Evolutionary conservation across 2,888 invertebrate genomes (phyloP), one percentile per base, ranked within the genome.

Genomic region (Machimus rusticus): DNA sequence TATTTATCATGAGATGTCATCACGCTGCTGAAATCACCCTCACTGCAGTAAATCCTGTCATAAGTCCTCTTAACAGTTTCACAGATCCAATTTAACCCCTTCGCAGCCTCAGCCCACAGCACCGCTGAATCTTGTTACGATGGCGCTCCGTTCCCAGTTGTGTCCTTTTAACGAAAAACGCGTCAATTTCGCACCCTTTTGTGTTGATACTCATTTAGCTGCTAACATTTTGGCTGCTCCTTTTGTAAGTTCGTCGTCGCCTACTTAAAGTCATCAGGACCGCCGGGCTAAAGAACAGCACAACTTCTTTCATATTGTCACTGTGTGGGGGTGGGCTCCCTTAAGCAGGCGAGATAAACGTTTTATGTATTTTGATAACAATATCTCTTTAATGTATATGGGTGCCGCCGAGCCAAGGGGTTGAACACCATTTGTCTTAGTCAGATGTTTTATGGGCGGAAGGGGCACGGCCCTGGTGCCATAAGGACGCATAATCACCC

Each of bases 401-500:
- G 82, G 81, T 66, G 81, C 86, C 46, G 55, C 28, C 85, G 55
- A 46, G 66, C 12, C 84, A 88, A 79, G 87, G 88, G 87, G 87
- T 84, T 76, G 74, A 84, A 87, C 85, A 74, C 87, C 88, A 88
- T 88, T 88, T 88, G 88, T 88, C 88, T 88, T 87, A 85, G 87
- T 79, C 82, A 77, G 77, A 77, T 55, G 55, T 77, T 86, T 55
- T 55, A 77, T 86, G 46, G 31, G 37, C 12, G 77, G 46, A 23
- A 51, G 76, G 74, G 9, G 16, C 37, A 14, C 14, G 55, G 57
- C 76, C 74, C 77, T 51, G 84, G 86, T 78, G 82, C 43, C 81
- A 88, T 88, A 84, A 88, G 86, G 86, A 88, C 87, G 86, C 87
- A 88, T 88, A 88, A 88, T 88, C 88, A 88, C 88, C 88, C 88